Conservation (phyloP, 2,113 vertebrate genomes). For the Morone saxatilis region DNA sequence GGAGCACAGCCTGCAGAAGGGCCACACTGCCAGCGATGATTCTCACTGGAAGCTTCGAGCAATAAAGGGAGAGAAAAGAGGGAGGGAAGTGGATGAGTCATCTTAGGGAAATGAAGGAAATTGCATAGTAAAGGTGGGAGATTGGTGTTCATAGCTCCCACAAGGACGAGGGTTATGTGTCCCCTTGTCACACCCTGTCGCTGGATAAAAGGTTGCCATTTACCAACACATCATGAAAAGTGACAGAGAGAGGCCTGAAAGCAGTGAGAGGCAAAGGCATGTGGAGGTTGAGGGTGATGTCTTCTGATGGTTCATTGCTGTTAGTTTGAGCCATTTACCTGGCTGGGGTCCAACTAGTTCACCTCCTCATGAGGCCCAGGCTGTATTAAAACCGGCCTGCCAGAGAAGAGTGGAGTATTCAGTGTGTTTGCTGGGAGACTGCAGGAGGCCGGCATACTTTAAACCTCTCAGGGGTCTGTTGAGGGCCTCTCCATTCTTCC, state of each 20-base stretch:
- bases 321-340: conserved; percentile 66
- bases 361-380: conserved; percentile 69
- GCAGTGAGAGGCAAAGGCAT: background rate
- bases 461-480: conserved; percentile 70
- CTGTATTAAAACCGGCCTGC: conserved; percentile 73
- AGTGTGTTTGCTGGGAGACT: conserved; percentile 71
- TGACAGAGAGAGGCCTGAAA: conserved; percentile 5
- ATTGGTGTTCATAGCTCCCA: conserved; percentile 49
- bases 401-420: conserved; percentile 55
- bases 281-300: conserved; percentile 38
- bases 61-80: conserved; percentile 46
- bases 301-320: conserved; percentile 57
- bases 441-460: conserved; percentile 73
- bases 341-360: conserved; percentile 67
- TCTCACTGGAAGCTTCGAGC: conserved; percentile 57
- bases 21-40: conserved; percentile 43
- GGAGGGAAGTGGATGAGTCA: conserved; percentile 56
- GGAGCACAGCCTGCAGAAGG: conserved; percentile 63
- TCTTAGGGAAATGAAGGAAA: conserved; percentile 54
- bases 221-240: conserved; percentile 30
- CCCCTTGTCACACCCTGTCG: background rate
- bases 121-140: conserved; percentile 59
- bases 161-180: conserved; percentile 14
- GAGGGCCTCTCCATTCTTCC: conserved; percentile 72
- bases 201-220: conserved; percentile 39